phyloP scores from a whole-genome alignment of 2,113 vertebrate species.

The Caretta caretta region DNA sequence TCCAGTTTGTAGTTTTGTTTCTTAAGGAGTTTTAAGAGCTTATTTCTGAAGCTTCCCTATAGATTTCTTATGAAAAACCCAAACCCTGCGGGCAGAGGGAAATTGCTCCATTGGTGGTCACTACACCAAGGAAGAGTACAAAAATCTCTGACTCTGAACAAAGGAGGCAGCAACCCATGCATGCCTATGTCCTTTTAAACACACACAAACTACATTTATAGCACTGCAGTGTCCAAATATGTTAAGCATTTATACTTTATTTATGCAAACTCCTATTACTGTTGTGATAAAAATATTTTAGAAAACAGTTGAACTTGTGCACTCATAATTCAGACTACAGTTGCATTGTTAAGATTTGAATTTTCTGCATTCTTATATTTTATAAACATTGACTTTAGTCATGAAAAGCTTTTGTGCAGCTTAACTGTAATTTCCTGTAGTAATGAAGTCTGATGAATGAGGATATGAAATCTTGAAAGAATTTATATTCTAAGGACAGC shows the following conservation, averaged over 20 bases:
- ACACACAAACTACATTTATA: slow-evolving; percentile 34
- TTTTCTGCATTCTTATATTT: slow-evolving; percentile 58
- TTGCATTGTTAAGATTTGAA: slow-evolving; percentile 6
- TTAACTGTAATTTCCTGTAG: slow-evolving; percentile 41
- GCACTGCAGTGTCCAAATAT: slow-evolving; percentile 24
- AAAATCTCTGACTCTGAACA: background rate
- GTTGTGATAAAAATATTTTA: slow-evolving; percentile 7
- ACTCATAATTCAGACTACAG: slow-evolving; percentile 1
- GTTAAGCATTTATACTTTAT: slow-evolving; percentile 45
- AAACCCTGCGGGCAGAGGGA: background rate
- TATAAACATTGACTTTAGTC: slow-evolving; percentile 37
- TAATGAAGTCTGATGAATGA: slow-evolving; percentile 41
- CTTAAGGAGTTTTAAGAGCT: slow-evolving; percentile 52
- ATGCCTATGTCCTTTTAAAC: background rate
- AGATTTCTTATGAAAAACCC: background rate
- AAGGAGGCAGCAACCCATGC: slow-evolving; percentile 35
- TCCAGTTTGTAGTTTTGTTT: slow-evolving; percentile 43
- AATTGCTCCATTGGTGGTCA: slow-evolving; percentile 44
- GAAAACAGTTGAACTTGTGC: slow-evolving; percentile 55
- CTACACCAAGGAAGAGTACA: background rate
- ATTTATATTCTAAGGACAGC: slow-evolving; percentile 6
- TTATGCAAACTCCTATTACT: slow-evolving; percentile 59
- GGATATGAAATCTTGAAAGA: slow-evolving; percentile 60
- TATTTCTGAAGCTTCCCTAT: slow-evolving; percentile 52
- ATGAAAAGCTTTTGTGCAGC: slow-evolving; percentile 25